Percentiles rank a stretch among this genome's conserved stretches.
These are phyloP conservation scores for Hyposoter dolosus DNA, from an alignment of 2,888 invertebrate species.

Conservation along the genomic window DNA sequence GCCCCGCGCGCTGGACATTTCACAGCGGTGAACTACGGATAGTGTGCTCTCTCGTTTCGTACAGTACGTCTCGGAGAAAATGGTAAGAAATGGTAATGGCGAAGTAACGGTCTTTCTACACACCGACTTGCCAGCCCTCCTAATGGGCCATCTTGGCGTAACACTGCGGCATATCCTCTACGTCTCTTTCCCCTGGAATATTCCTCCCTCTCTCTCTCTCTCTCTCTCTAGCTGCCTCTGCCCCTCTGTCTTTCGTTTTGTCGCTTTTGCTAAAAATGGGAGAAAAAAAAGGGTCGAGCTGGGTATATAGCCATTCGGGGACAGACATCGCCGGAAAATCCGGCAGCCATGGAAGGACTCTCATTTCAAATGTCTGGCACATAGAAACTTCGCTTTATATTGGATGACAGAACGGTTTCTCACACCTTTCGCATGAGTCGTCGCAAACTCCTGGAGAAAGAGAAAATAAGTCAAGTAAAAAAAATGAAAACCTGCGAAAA, in stretches of 20 bases:
- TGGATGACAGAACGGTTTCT: conserved; percentile 16
- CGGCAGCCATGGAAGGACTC: conserved; percentile 8
- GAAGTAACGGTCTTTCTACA: conserved; percentile 56
- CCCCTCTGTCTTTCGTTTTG: not conserved
- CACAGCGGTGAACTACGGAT: not conserved
- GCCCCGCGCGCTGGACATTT: conserved; percentile 13
- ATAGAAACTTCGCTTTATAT: conserved; percentile 17
- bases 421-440: not conserved
- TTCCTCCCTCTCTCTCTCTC: not conserved
- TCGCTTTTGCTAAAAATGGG: conserved; percentile 8
- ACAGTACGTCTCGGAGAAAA: conserved; percentile 48
- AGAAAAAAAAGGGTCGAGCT: conserved; percentile 2
- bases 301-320: conserved; percentile 13
- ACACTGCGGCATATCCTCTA: conserved; percentile 21
- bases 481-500: not conserved
- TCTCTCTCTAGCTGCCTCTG: conserved; percentile 9
- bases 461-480: conserved; percentile 7
- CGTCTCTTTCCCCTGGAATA: conserved; percentile 19
- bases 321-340: conserved; percentile 29
- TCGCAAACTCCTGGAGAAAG: conserved; percentile 19
- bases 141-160: conserved; percentile 66
- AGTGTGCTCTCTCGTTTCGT: conserved; percentile 27
- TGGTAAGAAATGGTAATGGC: conserved; percentile 66
- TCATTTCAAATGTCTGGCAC: conserved; percentile 28
- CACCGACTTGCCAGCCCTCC: conserved; percentile 51